A percentile compares a stretch with the other conserved stretches of the same genome.
Conservation (phyloP, 2,113 vertebrate genomes). For the Mixornis gularis region DNA sequence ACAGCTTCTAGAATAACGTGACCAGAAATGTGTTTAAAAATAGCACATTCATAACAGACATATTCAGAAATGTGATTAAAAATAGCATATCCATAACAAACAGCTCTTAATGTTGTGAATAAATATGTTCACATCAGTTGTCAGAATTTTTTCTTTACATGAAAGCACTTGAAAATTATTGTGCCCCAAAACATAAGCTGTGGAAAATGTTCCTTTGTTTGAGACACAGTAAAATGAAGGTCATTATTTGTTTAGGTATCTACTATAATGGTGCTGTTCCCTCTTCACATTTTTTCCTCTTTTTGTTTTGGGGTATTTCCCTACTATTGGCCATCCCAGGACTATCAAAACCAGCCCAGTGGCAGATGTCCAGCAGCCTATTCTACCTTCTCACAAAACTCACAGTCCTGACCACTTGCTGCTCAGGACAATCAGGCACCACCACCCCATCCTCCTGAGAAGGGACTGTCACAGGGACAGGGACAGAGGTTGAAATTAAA, state of each 20-base stretch:
- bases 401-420: not conserved
- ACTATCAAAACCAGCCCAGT: not conserved
- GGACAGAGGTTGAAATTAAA: not conserved
- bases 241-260: not conserved
- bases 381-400: not conserved
- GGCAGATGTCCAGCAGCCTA: not conserved
- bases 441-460: not conserved
- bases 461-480: not conserved
- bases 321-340: not conserved
- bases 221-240: not conserved
- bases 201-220: not conserved
- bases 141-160: not conserved
- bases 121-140: not conserved
- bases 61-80: not conserved
- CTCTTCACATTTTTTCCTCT: not conserved
- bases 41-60: not conserved
- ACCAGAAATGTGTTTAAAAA: not conserved
- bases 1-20: not conserved
- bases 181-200: not conserved
- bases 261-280: not conserved
- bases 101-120: not conserved
- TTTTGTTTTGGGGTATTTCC: not conserved
- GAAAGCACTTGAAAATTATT: not conserved
- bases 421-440: accelerated
- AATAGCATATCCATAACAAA: not conserved